Percentiles rank a stretch among this genome's conserved stretches.
phyloP scores from a whole-genome alignment of 2,888 invertebrate species.

The Dugesia japonica region DNA sequence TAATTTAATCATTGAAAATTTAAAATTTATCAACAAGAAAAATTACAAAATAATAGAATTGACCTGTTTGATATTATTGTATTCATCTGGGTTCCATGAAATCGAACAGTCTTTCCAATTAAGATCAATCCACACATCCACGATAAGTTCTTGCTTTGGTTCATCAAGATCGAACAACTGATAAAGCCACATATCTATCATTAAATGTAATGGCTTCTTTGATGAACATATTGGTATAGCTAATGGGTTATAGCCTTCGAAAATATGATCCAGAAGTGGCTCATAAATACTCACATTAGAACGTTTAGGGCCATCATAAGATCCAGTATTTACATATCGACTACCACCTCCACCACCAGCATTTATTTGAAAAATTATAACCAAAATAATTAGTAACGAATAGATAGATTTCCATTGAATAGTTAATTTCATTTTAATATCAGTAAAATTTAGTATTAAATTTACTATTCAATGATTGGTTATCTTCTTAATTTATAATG shows the following conservation, averaged over 20 bases:
- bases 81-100: constrained; percentile 23
- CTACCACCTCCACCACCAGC: neutral
- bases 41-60: too few species aligned
- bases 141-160: constrained; percentile 29
- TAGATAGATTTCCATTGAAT: too few species aligned
- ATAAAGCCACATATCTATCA: constrained; percentile 31
- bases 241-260: neutral
- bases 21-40: too few species aligned
- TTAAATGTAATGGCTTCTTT: neutral
- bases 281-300: neutral
- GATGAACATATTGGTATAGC: neutral
- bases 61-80: constrained; percentile 31
- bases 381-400: too few species aligned
- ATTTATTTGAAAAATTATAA: neutral
- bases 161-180: constrained; percentile 33
- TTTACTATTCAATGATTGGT: too few species aligned
- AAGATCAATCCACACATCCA: constrained; percentile 31
- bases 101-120: constrained; percentile 31
- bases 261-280: neutral
- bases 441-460: too few species aligned
- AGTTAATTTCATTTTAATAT: too few species aligned
- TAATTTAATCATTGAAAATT: too few species aligned
- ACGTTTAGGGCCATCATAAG: neutral
- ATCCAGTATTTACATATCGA: neutral
- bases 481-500: too few species aligned